A percentile compares a stretch with the other conserved stretches of the same genome.
These are phyloP conservation scores for Lophura nycthemera DNA, from an alignment of 2,113 vertebrate species.

Conservation along the genomic window DNA sequence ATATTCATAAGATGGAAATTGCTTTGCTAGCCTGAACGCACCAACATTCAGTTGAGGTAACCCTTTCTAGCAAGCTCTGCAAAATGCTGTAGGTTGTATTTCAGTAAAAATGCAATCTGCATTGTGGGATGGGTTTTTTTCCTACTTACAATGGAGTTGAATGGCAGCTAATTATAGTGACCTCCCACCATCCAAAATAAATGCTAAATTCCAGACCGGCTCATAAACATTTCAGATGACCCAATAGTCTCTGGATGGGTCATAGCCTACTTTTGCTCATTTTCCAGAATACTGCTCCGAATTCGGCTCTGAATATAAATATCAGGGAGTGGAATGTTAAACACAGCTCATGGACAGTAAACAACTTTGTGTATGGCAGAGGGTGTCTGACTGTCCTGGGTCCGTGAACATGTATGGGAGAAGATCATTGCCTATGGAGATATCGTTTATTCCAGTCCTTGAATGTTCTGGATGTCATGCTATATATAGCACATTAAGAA, in stretches of 20 bases:
- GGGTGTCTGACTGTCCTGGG: neutral
- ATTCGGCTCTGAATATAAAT: constrained; percentile 57
- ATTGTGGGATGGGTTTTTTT: neutral
- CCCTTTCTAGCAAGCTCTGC: neutral
- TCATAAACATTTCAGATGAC: neutral
- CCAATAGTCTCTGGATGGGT: constrained; percentile 2
- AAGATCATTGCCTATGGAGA: neutral
- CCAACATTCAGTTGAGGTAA: neutral
- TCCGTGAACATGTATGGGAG: neutral
- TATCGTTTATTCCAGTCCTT: neutral
- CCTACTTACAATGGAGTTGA: neutral
- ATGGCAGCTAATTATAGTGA: neutral
- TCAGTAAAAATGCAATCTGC: neutral
- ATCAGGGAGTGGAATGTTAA: constrained; percentile 56
- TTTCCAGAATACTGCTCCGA: constrained; percentile 48
- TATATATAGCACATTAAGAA: neutral
- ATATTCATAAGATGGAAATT: constrained; percentile 5
- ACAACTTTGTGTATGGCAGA: neutral
- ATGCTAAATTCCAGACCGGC: neutral
- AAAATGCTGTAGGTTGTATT: neutral
- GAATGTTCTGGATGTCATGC: accelerated
- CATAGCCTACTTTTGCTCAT: constrained; percentile 43
- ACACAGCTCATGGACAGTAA: constrained; percentile 13
- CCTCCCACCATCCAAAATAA: constrained; percentile 35
- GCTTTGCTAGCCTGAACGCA: neutral